Conservation (phyloP, 2,888 invertebrate species). For the Chromoteleia sp. region DNA sequence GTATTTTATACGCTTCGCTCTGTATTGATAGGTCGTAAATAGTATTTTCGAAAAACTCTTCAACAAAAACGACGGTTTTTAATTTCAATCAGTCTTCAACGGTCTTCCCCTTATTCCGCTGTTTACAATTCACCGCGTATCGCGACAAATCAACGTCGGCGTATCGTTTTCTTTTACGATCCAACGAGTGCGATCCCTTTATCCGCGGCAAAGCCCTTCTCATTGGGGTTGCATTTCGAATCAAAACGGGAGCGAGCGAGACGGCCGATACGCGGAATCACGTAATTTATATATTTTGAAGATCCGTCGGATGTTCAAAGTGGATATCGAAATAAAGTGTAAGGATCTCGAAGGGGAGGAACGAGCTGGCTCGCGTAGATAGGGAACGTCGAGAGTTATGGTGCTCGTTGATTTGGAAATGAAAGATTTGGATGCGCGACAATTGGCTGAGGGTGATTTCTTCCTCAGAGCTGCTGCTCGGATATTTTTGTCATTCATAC, state of each 20-base stretch:
- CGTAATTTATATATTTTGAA: slow-evolving; percentile 65
- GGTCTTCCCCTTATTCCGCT: slow-evolving; percentile 45
- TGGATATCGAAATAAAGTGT: slow-evolving; percentile 64
- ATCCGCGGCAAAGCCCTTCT: slow-evolving; percentile 56
- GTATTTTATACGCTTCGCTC: neutral
- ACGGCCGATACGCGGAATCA: slow-evolving; percentile 34
- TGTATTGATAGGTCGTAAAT: too few relatives aligned
- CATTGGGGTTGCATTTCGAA: slow-evolving; percentile 27
- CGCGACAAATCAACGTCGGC: slow-evolving; percentile 72
- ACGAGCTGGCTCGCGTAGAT: slow-evolving; percentile 3
- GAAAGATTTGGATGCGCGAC: slow-evolving; percentile 49
- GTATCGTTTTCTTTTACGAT: slow-evolving; percentile 75
- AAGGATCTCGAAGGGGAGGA: slow-evolving; percentile 43
- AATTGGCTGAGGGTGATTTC: slow-evolving; percentile 35
- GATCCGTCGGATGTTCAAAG: slow-evolving; percentile 54
- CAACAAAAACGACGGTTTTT: slow-evolving; percentile 32
- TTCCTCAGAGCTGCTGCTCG: neutral
- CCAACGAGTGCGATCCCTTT: slow-evolving; percentile 73
- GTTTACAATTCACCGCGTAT: slow-evolving; percentile 74
- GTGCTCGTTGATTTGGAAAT: slow-evolving; percentile 63
- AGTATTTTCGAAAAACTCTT: too few relatives aligned
- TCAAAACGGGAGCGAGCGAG: slow-evolving; percentile 37
- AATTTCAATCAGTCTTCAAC: slow-evolving; percentile 47
- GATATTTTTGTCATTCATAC: neutral
- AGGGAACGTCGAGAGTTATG: slow-evolving; percentile 41